Base-by-base conservation (phyloP, 2,797 vertebrate genomes). In the Leontopithecus rosalia region DNA sequence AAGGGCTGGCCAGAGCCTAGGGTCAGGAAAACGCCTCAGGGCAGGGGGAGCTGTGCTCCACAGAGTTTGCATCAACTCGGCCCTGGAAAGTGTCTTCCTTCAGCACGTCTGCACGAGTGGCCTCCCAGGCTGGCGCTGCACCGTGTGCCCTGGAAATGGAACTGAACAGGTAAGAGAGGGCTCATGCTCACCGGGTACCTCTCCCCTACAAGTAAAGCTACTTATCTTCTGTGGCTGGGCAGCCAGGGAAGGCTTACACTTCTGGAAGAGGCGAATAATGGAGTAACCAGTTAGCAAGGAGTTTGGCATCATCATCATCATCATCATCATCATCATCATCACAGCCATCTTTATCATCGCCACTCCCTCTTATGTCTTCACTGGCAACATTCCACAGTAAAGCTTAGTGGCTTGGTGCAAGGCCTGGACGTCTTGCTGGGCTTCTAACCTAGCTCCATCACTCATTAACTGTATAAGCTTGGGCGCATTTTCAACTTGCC, bases 361-460 rank as follows among this genome's bases (percentile, higher is more conserved):
- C 2, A 7, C 36, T 6, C 5, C 6, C 19, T 30, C 43, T 17
- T 4, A 13, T 17, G 1, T 22, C 36, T 1, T 2, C 17, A 3
- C 3, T 0, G 0, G 5, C 76, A 67, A 4, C 14, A 26, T 7
- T 43, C 55, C 48, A 46, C 30, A 30, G 55, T 20, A 8, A 24
- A 43, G 73, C 19, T 8, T 0, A 14, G 22, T 24, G 17, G 41
- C 80, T 7, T 7, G 4, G 70, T 19, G 19, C 19, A 0, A 15
- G 7, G 76, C 41, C 30, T 13, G 13, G 41, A 58, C 8, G 14
- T 13, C 6, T 39, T 7, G 4, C 81, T 24, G 86, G 28, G 33
- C 22, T 86, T 52, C 19, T 41, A 52, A 55, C 91, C 80, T 14
- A 5, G 64, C 9, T 4, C 36, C 6, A 0, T 52, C n/a, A 10